Percentiles rank a stretch among this genome's conserved stretches.
phyloP scores from a whole-genome alignment of 2,888 invertebrate species.

The Lampropteryx suffumata region DNA sequence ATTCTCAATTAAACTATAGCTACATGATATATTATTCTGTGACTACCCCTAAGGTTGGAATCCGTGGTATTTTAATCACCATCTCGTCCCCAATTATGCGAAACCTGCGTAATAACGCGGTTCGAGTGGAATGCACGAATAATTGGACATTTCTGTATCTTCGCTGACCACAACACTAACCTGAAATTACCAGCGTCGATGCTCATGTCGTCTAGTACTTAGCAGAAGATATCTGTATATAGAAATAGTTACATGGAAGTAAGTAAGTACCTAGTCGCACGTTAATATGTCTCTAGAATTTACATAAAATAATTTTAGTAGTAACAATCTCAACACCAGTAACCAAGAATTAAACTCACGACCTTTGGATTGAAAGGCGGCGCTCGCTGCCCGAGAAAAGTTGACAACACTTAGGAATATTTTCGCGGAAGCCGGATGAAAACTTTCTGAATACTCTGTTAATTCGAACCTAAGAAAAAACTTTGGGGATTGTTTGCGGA shows the following conservation, averaged over 20 bases:
- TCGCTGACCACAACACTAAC: neutral
- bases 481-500: conserved; percentile 14
- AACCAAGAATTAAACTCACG: no score
- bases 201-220: no score
- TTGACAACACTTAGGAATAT: conserved; percentile 7
- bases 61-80: conserved; percentile 17
- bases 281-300: no score
- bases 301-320: no score
- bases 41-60: neutral
- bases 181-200: no score
- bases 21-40: neutral
- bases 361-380: no score
- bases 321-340: no score
- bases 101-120: conserved; percentile 12
- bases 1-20: neutral
- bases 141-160: conserved; percentile 15
- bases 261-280: no score
- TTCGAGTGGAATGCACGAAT: conserved; percentile 11
- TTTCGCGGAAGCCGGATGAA: conserved; percentile 11
- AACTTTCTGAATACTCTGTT: conserved; percentile 28
- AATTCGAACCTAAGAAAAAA: conserved; percentile 15
- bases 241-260: no score
- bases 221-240: no score
- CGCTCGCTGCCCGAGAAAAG: no score
- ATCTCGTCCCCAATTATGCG: conserved; percentile 16